These are phyloP conservation scores for Petrosia ficiformis DNA, from an alignment of 37 sponge, comb jelly and placozoan genomes.

Conservation along the genomic window DNA sequence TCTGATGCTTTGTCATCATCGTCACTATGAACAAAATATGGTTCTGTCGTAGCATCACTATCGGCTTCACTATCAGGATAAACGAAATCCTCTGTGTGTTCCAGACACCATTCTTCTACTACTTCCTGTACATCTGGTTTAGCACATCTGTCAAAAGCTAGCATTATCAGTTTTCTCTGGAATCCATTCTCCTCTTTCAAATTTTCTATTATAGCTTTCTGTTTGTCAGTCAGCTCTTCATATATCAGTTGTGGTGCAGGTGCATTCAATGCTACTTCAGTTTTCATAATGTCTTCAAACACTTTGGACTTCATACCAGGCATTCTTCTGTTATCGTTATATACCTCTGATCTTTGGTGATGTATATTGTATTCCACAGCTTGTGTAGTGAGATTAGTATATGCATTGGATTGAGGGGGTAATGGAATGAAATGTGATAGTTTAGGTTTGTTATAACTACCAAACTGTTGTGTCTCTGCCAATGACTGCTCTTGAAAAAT, in stretches of 20 bases:
- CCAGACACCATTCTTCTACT: constrained; percentile 11
- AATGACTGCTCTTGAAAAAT: not conserved
- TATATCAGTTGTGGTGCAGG: constrained; percentile 4
- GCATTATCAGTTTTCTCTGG: not conserved
- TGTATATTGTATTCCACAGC: too few relatives aligned
- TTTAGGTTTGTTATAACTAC: too few relatives aligned
- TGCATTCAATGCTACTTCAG: too few relatives aligned
- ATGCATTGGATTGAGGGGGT: not conserved
- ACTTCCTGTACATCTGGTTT: constrained; percentile 8
- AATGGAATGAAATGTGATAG: not conserved
- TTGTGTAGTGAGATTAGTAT: not conserved
- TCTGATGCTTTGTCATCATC: too few relatives aligned
- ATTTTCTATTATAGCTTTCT: constrained; percentile 11
- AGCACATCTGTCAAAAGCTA: constrained; percentile 17
- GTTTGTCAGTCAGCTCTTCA: constrained; percentile 6
- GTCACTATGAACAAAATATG: not conserved
- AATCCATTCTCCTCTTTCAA: constrained; percentile 1
- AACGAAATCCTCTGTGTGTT: constrained; percentile 11
- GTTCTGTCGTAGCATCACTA: not conserved
- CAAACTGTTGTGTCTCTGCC: too few relatives aligned
- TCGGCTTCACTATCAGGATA: not conserved
- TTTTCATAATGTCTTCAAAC: too few relatives aligned
- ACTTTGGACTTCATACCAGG: not conserved
- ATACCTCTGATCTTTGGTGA: too few relatives aligned
- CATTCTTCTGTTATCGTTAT: not conserved